Evolutionary conservation across 2,113 vertebrate genomes (phyloP), one percentile per base, ranked within the genome.

Genomic region (Pyrgilauda ruficollis): DNA sequence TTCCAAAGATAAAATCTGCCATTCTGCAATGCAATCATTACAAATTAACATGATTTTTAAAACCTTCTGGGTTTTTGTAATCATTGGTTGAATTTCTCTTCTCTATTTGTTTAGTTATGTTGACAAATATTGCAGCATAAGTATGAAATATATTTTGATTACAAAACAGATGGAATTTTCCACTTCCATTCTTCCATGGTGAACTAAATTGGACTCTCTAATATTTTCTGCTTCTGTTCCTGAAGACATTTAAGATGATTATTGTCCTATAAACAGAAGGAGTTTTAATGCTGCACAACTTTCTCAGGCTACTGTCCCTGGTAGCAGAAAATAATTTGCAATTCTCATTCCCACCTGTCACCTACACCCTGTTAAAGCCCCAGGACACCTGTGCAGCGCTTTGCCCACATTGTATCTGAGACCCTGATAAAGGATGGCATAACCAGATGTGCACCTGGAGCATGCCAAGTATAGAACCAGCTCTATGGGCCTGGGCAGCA

Each of bases 401-500:
- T 9, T 43, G 58, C 15, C 5, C 0, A 1, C 2, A 1, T 22
- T 62, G 5, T 26, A 47, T 33, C 33, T 30, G 27, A 21, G 52
- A 56, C n/a, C 28, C 31, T 69, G 22, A 39, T 41, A 62, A 69
- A n/a, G 11, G n/a, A 44, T 2, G 2, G 33, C 1, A 0, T 31
- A 74, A 62, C 24, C 41, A 56, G 49, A 52, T 16, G 9, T 7
- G 24, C 1, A 2, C 11, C 27, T 3, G 3, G 8, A 27, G 18
- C 13, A 4, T 33, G 39, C 44, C 13, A 63, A 52, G 28, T 12
- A 10, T 3, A 87, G n/a, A 81, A 55, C 8, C 33, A 69, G 15
- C 4, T 31, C 31, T 18, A 3, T 3, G 18, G 4, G 1, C 39
- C 1, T 0, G 6, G 8, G 18, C 1, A 2, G 8, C 7, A 4